Conservation (phyloP, 1,140 invertebrate genomes). For the Hycleus phaleratus region DNA sequence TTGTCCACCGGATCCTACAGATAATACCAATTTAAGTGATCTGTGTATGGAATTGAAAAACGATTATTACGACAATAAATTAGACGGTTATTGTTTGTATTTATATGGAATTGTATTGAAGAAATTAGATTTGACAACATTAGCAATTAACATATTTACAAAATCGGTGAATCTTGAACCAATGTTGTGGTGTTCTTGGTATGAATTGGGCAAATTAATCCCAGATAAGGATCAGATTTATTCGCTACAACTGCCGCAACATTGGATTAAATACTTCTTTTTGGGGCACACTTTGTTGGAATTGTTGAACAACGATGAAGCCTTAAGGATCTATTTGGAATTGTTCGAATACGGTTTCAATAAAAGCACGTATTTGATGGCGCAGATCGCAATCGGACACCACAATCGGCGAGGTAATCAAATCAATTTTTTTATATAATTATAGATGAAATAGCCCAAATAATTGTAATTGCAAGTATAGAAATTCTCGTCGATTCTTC, state of each 20-base stretch:
- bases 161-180: conserved; percentile 71
- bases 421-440: conserved; percentile 21
- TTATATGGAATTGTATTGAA: conserved; percentile 88
- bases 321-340: conserved; percentile 71
- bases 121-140: conserved; percentile 69
- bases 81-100: conserved; percentile 86
- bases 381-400: conserved; percentile 85
- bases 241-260: conserved; percentile 66
- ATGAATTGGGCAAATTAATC: conserved; percentile 81
- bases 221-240: conserved; percentile 67
- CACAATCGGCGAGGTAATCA: conserved; percentile 81
- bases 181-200: conserved; percentile 88
- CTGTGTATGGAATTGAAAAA: conserved; percentile 49
- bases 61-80: conserved; percentile 52
- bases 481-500: conserved; percentile 17
- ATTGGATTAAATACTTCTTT: conserved; percentile 95
- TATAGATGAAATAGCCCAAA: conserved; percentile 24
- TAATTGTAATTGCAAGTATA: conserved; percentile 26
- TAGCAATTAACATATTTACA: conserved; percentile 68
- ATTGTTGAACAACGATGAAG: conserved; percentile 83
- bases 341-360: conserved; percentile 74
- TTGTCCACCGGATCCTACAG: conserved; percentile 56
- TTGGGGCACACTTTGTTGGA: conserved; percentile 85
- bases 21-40: conserved; percentile 49
- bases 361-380: conserved; percentile 82